Evolutionary conservation across 2,113 vertebrate genomes (phyloP), one percentile per base, ranked within the genome.

Genomic region (Origma solitaria): DNA sequence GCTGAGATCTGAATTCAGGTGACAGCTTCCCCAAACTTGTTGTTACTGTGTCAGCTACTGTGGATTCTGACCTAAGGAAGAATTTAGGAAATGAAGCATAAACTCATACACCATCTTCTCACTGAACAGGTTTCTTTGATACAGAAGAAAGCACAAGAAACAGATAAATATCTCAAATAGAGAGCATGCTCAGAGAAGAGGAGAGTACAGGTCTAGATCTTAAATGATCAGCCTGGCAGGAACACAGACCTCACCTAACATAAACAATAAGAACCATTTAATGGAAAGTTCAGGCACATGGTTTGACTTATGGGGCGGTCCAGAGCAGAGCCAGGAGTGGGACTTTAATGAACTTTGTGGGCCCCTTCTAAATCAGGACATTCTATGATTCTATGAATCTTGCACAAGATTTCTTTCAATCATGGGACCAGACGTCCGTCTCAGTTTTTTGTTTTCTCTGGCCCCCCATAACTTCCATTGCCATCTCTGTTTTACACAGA

Each of bases 391-490:
- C 69, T 42, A 5, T 47, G 44, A 49, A 15, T 40, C 21, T 69
- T 76, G 24, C 38, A 61, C 15, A 42, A 47, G 6, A 1, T 2
- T 28, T 62, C 56, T 27, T 57, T 14, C 11, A 4, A 28, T 68
- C 22, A 66, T 7, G 13, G 9, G 8, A 58, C 49, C 13, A 61
- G 24, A 56, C 16, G 14, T 5, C 51, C 28, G 14, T 37, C 15
- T 72, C 24, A 7, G 7, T 64, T 51, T 33, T 85, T 82, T 69
- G 4, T 30, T 79, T 35, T 50, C 8, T 78, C 11, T 31, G 8
- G 2, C 7, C 2, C 2, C 24, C 0, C 0, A 0, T 9, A 83
- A 44, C 7, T 37, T 40, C 23, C 31, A 51, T 71, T 62, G 10
- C 3, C 33, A 51, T 51, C 20, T 71, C 33, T 72, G 10, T 65